Base-by-base conservation (phyloP, 2,113 vertebrate species). In the Triplophysa siluroides region DNA sequence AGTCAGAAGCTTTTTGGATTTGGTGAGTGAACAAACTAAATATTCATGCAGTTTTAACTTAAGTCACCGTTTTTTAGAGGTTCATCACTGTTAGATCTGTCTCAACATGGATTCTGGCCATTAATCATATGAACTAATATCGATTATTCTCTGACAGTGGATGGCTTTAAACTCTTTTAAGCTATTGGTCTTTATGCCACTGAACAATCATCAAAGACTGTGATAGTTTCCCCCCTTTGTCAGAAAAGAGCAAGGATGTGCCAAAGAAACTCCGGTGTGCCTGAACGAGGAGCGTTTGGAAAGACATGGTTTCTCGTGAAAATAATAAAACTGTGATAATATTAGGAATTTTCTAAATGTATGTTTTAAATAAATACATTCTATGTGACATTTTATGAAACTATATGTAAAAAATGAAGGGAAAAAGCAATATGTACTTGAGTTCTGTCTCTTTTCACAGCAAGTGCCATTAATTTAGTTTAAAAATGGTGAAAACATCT, bases 391-490 rank as follows among this genome's bases (percentile, higher is more conserved):
- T 26, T 43, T 47, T 69, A 62, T 47, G 61, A 47, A 75, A 61
- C 8, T 7, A 10, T 24, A 1, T 45, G 24, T 74, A 41, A 74
- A 43, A 29, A 61, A 24, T 38, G 0, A 74, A 18, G 38, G 12
- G 13, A 7, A 45, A 73, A 61, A 16, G 13, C 26, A 58, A 38
- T 58, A 6, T 56, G 52, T 58, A 38, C 52, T 41, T 72, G 29
- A 33, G 6, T 58, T 72, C 10, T 14, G 19, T 72, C 26, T 26
- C 10, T 19, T 72, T 72, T 69, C 58, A 70, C 66, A 52, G 56
- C 24, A 79, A 68, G 41, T 18, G 47, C 56, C 63, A 68, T 77
- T 26, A n/a, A 67, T 78, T 62, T 78, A 21, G 68, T 78, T 29
- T 13, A 29, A 21, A 70, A 21, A 8, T n/a, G 3, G 24, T 68